These are phyloP conservation scores for Euplagia quadripunctaria DNA, from an alignment of 2,888 invertebrate genomes.

Conservation along the genomic window DNA sequence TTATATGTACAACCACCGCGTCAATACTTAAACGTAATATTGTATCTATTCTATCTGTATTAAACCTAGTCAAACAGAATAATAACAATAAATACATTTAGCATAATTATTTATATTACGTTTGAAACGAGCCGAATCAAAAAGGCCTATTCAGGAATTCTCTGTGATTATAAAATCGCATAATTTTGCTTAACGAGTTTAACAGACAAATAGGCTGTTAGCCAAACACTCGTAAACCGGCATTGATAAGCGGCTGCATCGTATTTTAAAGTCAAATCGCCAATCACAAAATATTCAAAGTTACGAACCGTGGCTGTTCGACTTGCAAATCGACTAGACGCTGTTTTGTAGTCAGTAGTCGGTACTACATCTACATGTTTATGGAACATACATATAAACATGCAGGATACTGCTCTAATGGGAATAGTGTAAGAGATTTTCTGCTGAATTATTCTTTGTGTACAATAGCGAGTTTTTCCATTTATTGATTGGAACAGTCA, in stretches of 20 bases:
- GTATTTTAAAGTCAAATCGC: slow-evolving; percentile 83
- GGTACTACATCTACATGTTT: slow-evolving; percentile 29
- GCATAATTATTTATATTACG: background rate
- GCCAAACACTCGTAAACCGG: slow-evolving; percentile 39
- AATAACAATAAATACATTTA: background rate
- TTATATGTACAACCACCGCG: too few relatives aligned
- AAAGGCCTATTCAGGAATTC: background rate
- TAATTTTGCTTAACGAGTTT: slow-evolving; percentile 15
- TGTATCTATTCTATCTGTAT: too few relatives aligned
- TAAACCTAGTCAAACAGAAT: background rate
- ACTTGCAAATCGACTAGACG: slow-evolving; percentile 74
- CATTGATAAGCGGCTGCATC: slow-evolving; percentile 73
- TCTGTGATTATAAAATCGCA: slow-evolving; percentile 3
- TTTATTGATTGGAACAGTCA: background rate
- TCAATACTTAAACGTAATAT: too few relatives aligned
- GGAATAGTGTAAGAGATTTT: slow-evolving; percentile 5
- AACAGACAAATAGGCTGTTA: slow-evolving; percentile 57
- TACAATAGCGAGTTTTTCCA: background rate
- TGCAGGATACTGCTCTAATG: slow-evolving; percentile 11
- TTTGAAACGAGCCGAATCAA: background rate
- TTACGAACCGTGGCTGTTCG: slow-evolving; percentile 66
- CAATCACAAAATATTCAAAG: slow-evolving; percentile 82
- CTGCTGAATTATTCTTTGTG: slow-evolving; percentile 14
- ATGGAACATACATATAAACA: slow-evolving; percentile 17
- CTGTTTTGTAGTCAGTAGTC: slow-evolving; percentile 44